Percentiles rank a stretch among this genome's conserved stretches.
These are phyloP conservation scores for Ciconia nigra DNA, from an alignment of 2,797 vertebrate genomes.

Conservation along the genomic window DNA sequence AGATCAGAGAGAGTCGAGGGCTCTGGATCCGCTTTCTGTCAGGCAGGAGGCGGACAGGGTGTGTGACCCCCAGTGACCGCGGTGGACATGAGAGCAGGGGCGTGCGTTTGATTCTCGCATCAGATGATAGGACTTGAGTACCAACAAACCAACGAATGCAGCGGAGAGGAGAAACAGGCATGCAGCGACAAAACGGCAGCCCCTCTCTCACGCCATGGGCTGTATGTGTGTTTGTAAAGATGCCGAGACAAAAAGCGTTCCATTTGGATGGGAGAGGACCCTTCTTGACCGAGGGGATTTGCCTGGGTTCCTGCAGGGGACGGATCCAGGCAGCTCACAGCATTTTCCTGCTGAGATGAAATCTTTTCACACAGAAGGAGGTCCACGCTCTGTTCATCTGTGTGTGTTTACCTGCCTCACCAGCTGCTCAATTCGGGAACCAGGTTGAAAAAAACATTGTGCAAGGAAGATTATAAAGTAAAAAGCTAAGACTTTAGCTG, in stretches of 20 bases:
- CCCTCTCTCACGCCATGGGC: not conserved
- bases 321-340: not conserved
- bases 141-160: not conserved
- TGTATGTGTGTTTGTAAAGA: not conserved
- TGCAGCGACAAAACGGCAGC: not conserved
- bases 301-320: not conserved
- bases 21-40: not conserved
- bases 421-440: not conserved
- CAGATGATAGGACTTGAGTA: not conserved
- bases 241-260: not conserved
- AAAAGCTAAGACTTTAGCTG: not conserved
- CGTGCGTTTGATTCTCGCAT: not conserved
- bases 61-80: rapidly evolving
- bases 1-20: not conserved
- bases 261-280: not conserved
- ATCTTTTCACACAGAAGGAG: not conserved
- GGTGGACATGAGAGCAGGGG: not conserved
- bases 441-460: not conserved
- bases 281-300: not conserved
- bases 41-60: not conserved
- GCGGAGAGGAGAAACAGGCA: not conserved
- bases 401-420: not conserved
- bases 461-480: not conserved
- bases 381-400: not conserved
- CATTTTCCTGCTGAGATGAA: not conserved